These are phyloP conservation scores for Ranitomeya variabilis DNA, from an alignment of 2,113 vertebrate genomes.

Conservation along the genomic window DNA sequence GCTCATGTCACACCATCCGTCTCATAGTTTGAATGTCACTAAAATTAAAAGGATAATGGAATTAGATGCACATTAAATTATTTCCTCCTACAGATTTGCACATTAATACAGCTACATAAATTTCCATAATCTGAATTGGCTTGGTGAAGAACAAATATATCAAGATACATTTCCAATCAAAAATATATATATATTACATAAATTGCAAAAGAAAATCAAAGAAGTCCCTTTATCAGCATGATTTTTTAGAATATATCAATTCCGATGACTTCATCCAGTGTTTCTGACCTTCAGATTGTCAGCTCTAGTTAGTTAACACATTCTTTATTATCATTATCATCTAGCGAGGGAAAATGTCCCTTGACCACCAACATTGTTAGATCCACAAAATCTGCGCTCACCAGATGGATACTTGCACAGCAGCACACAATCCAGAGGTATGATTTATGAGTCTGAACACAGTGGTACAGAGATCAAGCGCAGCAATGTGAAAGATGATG, in stretches of 20 bases:
- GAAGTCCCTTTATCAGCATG: background rate
- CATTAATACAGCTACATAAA: background rate
- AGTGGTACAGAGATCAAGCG: constrained; percentile 16
- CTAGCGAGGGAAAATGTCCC: constrained; percentile 8
- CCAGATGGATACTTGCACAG: constrained; percentile 28
- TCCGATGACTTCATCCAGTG: background rate
- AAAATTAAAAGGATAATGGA: background rate
- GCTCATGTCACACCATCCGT: no score
- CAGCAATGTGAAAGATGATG: constrained; percentile 11
- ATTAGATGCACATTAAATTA: background rate
- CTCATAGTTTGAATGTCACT: no score
- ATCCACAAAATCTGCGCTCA: constrained; percentile 18
- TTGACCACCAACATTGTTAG: constrained; percentile 8
- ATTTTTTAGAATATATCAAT: background rate
- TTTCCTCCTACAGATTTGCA: background rate
- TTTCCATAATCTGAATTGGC: background rate
- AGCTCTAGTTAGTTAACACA: constrained; percentile 6
- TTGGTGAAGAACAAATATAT: background rate
- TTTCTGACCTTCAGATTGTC: constrained; percentile 25
- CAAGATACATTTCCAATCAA: background rate
- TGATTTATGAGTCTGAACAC: background rate
- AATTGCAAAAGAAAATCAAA: background rate
- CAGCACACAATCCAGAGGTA: background rate
- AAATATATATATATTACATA: background rate
- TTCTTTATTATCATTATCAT: constrained; percentile 8